phyloP scores from a whole-genome alignment of 2,797 vertebrate genomes.

The Spondyliosoma cantharus region DNA sequence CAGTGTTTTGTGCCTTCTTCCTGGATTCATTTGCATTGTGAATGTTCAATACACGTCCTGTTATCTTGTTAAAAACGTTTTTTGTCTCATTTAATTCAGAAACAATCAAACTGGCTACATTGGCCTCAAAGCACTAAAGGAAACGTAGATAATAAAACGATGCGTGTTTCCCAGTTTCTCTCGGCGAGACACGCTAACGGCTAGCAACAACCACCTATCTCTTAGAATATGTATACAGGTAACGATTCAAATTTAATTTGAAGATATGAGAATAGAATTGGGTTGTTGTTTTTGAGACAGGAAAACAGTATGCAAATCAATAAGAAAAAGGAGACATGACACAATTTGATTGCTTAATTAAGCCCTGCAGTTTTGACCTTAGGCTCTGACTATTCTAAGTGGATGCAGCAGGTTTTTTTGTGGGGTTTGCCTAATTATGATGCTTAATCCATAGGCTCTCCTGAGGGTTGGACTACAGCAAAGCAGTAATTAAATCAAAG shows the following conservation, averaged over 20 bases:
- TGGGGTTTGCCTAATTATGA: constrained; percentile 65
- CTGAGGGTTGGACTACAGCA: constrained; percentile 48
- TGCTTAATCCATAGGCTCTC: constrained; percentile 64
- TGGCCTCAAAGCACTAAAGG: not conserved
- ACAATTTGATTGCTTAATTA: constrained; percentile 52
- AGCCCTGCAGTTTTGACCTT: constrained; percentile 46
- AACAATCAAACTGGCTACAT: not conserved
- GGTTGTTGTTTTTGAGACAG: not conserved
- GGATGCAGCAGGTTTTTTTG: constrained; percentile 23
- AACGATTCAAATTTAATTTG: constrained; percentile 32
- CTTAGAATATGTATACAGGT: constrained; percentile 7
- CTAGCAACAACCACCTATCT: constrained; percentile 3
- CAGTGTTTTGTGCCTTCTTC: not conserved
- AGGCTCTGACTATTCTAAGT: constrained; percentile 44
- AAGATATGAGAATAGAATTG: constrained; percentile 34
- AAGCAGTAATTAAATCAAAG: constrained; percentile 65
- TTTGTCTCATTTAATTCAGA: constrained; percentile 11
- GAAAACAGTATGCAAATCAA: constrained; percentile 32
- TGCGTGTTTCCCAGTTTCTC: constrained; percentile 18
- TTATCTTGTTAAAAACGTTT: constrained; percentile 1
- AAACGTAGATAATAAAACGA: constrained; percentile 5
- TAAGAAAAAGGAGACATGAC: not conserved
- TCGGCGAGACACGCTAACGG: constrained; percentile 9
- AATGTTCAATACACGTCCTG: not conserved
- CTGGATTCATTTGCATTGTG: not conserved